A percentile compares a stretch with the other conserved stretches of the same genome.
Conservation (phyloP, 2,797 vertebrate species). For the Petrocephalus schoutedeni region DNA sequence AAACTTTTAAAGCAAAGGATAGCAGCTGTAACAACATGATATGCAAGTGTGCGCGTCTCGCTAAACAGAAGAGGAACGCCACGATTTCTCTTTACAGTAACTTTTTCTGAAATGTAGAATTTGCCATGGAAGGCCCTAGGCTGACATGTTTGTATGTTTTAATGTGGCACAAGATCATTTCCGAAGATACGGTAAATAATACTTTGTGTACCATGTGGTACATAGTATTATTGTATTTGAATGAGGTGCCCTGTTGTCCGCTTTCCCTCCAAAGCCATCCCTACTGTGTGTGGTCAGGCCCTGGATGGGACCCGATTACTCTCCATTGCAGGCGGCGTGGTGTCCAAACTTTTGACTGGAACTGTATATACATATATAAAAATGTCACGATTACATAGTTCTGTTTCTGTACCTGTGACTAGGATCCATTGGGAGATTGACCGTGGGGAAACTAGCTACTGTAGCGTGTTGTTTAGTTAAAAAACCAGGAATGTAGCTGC, state of each 20-base stretch:
- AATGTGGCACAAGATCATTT: not conserved
- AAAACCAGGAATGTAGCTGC: not conserved
- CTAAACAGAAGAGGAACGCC: not conserved
- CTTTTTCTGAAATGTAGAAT: not conserved
- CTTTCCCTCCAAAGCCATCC: not conserved
- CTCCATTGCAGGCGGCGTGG: not conserved
- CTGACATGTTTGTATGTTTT: not conserved
- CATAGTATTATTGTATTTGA: too few relatives aligned
- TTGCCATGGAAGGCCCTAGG: not conserved
- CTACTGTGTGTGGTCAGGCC: not conserved
- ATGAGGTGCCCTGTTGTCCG: not conserved
- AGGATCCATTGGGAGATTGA: not conserved
- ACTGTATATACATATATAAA: not conserved
- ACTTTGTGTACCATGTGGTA: too few relatives aligned
- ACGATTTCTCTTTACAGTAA: not conserved
- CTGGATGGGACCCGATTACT: not conserved
- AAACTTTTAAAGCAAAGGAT: not conserved
- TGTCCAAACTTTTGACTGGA: not conserved
- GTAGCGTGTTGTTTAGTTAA: not conserved
- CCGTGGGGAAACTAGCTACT: not conserved
- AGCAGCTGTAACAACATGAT: not conserved
- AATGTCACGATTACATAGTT: not conserved
- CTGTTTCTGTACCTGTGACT: not conserved
- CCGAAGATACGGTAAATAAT: too few relatives aligned
- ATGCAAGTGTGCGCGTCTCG: not conserved